Base-by-base conservation (phyloP, 92 coral and sea anemone genomes). In the Desmophyllum pertusum region DNA sequence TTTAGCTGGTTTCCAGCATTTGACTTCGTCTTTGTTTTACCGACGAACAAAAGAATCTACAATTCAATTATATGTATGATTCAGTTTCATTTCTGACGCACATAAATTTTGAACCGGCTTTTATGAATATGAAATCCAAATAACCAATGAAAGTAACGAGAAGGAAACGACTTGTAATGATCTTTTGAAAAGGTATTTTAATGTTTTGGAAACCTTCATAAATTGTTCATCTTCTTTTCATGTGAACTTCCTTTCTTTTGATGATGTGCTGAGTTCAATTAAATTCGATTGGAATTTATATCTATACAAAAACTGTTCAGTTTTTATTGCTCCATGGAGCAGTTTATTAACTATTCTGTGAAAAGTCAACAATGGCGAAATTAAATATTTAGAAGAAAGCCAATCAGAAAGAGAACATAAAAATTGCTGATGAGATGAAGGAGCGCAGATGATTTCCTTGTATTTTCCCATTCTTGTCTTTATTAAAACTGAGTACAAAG, bases 341-440 rank as follows among this genome's bases (percentile, higher is more conserved):
- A 21, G 37, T 43, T 66, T 43, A 66, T 43, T 66, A 33, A 65
- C 59, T 31, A 33, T 79, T 65, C 63, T 48, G 18, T 5, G 45
- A 65, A 79, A 65, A 65, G 62, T 65, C 84, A 66, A 66, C 41
- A 79, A 2, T 31, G 19, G 9, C 45, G 46, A 79, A 79, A 64
- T 79, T 43, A 66, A 46, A 45, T 33, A 65, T 65, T 39, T 42
- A 41, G 41, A 77, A 35, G 39, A 50, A 51, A 75, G n/a, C 52
- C 75, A 43, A 36, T 23, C 10, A 50, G n/a, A 17, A 35, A 35
- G 50, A 36, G 51, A 27, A 38, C 0, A 23, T 0, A 41, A 17
- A 63, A 64, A 66, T 25, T 11, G 4, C 6, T 62, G 39, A 79
- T 64, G 84, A 36, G 29, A 36, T 64, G 41, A 40, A 64, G 41